These are phyloP conservation scores for Nothura maculosa DNA, from an alignment of 2,797 vertebrate species.

Conservation along the genomic window DNA sequence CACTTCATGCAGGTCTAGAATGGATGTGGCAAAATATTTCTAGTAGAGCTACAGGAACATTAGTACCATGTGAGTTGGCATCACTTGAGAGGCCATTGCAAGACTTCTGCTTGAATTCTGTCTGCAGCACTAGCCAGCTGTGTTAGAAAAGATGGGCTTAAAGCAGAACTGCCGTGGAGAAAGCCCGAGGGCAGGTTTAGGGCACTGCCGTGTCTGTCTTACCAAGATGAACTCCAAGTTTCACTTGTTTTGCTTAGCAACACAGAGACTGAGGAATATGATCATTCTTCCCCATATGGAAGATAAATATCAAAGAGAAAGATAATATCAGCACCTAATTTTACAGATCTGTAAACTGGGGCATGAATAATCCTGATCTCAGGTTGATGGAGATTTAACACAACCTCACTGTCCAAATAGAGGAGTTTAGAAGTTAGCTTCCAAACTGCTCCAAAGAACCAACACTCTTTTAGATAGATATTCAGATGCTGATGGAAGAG, in stretches of 20 bases:
- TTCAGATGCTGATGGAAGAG: background rate
- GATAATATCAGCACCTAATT: background rate
- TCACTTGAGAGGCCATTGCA: background rate
- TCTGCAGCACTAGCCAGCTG: background rate
- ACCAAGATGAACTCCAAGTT: background rate
- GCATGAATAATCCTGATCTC: background rate
- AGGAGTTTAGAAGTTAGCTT: background rate
- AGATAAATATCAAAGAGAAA: background rate
- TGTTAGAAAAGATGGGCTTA: background rate
- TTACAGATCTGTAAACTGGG: background rate
- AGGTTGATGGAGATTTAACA: background rate
- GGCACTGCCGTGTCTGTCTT: background rate
- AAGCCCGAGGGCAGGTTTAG: background rate
- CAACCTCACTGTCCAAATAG: background rate
- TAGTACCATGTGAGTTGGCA: background rate
- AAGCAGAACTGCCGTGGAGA: background rate
- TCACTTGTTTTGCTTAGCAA: conserved; percentile 1
- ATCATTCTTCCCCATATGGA: background rate
- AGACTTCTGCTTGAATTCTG: background rate
- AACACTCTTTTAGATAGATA: background rate
- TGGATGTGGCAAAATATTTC: background rate
- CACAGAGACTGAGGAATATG: background rate
- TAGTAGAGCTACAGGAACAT: background rate
- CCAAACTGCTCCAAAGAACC: background rate
- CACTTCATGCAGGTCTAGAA: background rate